These are phyloP conservation scores for Okamejei kenojei DNA, from an alignment of 2,797 vertebrate genomes.

Conservation along the genomic window DNA sequence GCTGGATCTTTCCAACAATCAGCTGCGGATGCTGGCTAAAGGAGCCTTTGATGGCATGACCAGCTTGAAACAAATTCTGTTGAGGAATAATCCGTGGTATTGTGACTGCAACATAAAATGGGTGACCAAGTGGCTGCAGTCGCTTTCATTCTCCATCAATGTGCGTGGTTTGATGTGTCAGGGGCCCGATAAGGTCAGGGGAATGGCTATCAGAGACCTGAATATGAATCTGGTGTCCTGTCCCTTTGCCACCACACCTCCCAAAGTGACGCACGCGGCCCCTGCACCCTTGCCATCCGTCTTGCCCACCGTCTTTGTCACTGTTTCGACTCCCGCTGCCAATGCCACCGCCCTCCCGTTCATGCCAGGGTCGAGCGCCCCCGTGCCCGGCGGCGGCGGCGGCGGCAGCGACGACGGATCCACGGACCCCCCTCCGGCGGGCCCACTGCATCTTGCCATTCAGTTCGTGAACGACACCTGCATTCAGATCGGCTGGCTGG, in stretches of 20 bases:
- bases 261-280: conserved; percentile 61
- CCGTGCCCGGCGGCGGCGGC: conserved; percentile 53
- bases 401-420: conserved; percentile 49
- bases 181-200: conserved; percentile 80
- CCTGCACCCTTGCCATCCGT: conserved; percentile 50
- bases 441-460: conserved; percentile 78
- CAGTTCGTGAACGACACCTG: conserved; percentile 79
- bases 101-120: conserved; percentile 88
- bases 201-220: conserved; percentile 91
- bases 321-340: conserved; percentile 47
- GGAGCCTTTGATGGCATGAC: conserved; percentile 80
- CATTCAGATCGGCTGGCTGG: conserved; percentile 86
- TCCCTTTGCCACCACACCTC: conserved; percentile 62
- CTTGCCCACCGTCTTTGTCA: background rate
- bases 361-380: conserved; percentile 49
- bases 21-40: conserved; percentile 70
- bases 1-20: conserved; percentile 89
- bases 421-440: conserved; percentile 62
- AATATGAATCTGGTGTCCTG: conserved; percentile 80
- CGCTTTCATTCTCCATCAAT: conserved; percentile 76
- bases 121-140: conserved; percentile 85
- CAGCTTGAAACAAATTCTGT: conserved; percentile 82
- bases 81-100: conserved; percentile 87
- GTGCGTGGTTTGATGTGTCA: conserved; percentile 93
- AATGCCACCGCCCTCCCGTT: conserved; percentile 62